Evolutionary conservation across 2,888 invertebrate genomes (phyloP).

Genomic region (Drosophila anomelani): DNA sequence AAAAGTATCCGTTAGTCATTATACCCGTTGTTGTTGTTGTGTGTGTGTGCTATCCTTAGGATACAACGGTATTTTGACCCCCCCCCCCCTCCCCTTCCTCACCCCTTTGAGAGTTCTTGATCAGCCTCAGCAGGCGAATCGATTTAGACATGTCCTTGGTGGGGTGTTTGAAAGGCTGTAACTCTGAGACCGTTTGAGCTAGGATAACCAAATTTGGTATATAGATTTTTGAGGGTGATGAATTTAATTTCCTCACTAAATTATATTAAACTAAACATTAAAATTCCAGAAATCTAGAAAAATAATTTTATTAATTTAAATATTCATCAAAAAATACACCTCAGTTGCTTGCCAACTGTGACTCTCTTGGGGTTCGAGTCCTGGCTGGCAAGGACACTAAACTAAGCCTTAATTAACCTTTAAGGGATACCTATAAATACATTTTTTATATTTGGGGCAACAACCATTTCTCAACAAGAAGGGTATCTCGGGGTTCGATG

Average conservation of each 20-base stretch:
- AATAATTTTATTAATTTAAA: too few species aligned
- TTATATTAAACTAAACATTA: too few species aligned
- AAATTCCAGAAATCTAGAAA: too few species aligned
- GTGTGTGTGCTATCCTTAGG: background rate
- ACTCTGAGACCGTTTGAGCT: background rate
- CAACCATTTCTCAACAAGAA: background rate
- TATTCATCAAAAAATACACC: too few species aligned
- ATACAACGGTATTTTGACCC: background rate
- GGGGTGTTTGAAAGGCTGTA: background rate
- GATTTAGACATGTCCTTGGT: background rate
- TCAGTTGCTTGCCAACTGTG: background rate
- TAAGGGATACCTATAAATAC: background rate
- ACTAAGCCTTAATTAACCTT: background rate
- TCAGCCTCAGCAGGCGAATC: background rate
- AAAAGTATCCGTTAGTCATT: conserved; percentile 78
- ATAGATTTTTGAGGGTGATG: too few species aligned
- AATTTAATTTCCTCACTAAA: too few species aligned
- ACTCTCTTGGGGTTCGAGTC: background rate
- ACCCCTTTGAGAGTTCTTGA: background rate
- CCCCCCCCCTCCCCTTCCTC: background rate
- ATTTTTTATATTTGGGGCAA: background rate
- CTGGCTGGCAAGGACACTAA: background rate
- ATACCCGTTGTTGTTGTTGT: conserved; percentile 41
- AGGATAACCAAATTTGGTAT: conserved; percentile 1
- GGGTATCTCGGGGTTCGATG: conserved; percentile 19